Evolutionary conservation across 2,113 vertebrate genomes (phyloP).

Genomic region (Hymenochirus boettgeri): DNA sequence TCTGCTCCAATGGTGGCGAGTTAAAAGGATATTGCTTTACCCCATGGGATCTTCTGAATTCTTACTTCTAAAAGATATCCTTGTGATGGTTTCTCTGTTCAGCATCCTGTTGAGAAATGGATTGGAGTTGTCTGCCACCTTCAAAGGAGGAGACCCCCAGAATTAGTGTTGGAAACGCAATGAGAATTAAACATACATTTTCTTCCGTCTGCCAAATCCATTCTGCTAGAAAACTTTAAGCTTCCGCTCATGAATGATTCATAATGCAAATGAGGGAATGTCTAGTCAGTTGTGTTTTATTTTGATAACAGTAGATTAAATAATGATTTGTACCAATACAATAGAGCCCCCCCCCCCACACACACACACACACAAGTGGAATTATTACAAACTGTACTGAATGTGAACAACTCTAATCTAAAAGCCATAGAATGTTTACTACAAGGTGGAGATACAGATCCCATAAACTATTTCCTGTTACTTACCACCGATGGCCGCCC

Average conservation of each 20-base stretch:
- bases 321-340: constrained; percentile 12
- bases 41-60: constrained; percentile 37
- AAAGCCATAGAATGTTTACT: constrained; percentile 4
- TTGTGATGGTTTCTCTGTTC: constrained; percentile 59
- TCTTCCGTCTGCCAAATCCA: constrained; percentile 19
- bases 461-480: neutral
- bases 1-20: constrained; percentile 25
- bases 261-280: constrained; percentile 23
- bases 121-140: constrained; percentile 36
- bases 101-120: constrained; percentile 59
- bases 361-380: too few relatives aligned
- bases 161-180: constrained; percentile 30
- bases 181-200: constrained; percentile 36
- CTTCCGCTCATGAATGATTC: constrained; percentile 34
- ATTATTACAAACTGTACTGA: constrained; percentile 14
- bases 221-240: constrained; percentile 11
- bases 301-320: constrained; percentile 16
- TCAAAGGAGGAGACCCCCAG: constrained; percentile 27
- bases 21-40: constrained; percentile 43
- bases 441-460: neutral
- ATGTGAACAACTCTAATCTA: neutral
- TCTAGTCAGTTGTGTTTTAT: constrained; percentile 31
- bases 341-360: too few relatives aligned
- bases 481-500: too few relatives aligned
- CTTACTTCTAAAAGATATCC: constrained; percentile 43